Evolutionary conservation across 2,797 vertebrate genomes (phyloP).

Genomic region (Argyrosomus regius): DNA sequence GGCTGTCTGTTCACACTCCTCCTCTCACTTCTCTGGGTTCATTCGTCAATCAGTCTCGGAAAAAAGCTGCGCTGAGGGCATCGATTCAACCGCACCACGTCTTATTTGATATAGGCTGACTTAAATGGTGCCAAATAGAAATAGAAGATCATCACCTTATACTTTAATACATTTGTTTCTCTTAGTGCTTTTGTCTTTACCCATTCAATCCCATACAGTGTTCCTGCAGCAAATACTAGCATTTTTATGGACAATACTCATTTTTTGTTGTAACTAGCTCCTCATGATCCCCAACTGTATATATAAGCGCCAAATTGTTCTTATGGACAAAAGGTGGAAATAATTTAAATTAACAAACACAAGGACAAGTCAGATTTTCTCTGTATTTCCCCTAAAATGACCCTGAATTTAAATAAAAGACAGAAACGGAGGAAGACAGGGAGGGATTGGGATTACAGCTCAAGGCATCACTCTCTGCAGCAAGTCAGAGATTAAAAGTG

Average conservation of each 20-base stretch:
- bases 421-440: neutral
- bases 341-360: neutral
- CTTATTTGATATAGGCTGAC: slow-evolving; percentile 30
- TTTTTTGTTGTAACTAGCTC: neutral
- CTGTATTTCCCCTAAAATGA: neutral
- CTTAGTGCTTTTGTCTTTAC: neutral
- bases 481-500: slow-evolving; percentile 38
- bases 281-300: neutral
- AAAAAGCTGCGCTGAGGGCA: slow-evolving; percentile 38
- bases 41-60: slow-evolving; percentile 14
- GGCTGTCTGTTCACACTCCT: slow-evolving; percentile 69
- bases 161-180: neutral
- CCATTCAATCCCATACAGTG: neutral
- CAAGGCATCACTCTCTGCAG: slow-evolving; percentile 24
- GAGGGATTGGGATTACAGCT: slow-evolving; percentile 7
- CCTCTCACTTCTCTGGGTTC: slow-evolving; percentile 31
- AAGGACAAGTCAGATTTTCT: neutral
- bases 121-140: neutral
- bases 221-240: neutral
- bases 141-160: neutral
- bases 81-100: slow-evolving; percentile 10
- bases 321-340: too few species aligned
- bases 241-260: neutral
- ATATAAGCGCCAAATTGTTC: neutral
- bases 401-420: neutral